Evolutionary conservation across 2,888 invertebrate genomes (phyloP).

Genomic region (Dasypogon diadema): DNA sequence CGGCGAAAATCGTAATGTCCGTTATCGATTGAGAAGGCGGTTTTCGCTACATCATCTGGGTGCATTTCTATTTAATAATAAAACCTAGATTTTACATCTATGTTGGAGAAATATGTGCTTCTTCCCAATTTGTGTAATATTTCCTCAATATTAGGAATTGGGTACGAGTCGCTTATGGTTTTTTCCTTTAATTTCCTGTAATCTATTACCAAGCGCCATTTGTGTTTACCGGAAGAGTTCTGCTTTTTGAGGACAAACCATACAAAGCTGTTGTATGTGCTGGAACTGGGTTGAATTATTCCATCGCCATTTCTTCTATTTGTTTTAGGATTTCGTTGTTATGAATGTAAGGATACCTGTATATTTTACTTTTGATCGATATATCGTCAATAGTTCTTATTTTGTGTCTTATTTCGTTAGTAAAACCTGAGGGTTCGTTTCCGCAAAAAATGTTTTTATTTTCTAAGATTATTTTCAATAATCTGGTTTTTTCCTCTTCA

Average conservation of each 20-base stretch:
- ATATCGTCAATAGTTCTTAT: neutral
- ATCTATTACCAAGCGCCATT: slow-evolving; percentile 49
- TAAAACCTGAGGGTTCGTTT: slow-evolving; percentile 6
- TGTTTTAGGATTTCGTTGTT: slow-evolving; percentile 14
- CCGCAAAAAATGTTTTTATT: slow-evolving; percentile 7
- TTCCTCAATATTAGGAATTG: slow-evolving; percentile 58
- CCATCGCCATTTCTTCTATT: slow-evolving; percentile 17
- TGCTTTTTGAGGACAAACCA: slow-evolving; percentile 31
- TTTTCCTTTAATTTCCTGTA: slow-evolving; percentile 54
- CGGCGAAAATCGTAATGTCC: slow-evolving; percentile 58
- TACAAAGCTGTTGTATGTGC: slow-evolving; percentile 5
- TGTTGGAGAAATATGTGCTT: neutral
- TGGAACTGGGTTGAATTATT: slow-evolving; percentile 9
- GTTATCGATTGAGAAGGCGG: slow-evolving; percentile 57
- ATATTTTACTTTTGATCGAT: neutral
- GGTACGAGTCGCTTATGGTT: slow-evolving; percentile 58
- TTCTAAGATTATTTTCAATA: neutral
- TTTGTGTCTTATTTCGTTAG: slow-evolving; percentile 26
- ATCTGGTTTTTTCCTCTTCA: neutral
- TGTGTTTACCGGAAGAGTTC: slow-evolving; percentile 28
- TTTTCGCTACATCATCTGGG: slow-evolving; percentile 55
- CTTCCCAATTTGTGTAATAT: slow-evolving; percentile 59
- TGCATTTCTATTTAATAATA: slow-evolving; percentile 56
- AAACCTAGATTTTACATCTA: neutral
- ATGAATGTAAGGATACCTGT: slow-evolving; percentile 13